phyloP scores from a whole-genome alignment of 2,888 invertebrate genomes.

The Drosophila pegasa region DNA sequence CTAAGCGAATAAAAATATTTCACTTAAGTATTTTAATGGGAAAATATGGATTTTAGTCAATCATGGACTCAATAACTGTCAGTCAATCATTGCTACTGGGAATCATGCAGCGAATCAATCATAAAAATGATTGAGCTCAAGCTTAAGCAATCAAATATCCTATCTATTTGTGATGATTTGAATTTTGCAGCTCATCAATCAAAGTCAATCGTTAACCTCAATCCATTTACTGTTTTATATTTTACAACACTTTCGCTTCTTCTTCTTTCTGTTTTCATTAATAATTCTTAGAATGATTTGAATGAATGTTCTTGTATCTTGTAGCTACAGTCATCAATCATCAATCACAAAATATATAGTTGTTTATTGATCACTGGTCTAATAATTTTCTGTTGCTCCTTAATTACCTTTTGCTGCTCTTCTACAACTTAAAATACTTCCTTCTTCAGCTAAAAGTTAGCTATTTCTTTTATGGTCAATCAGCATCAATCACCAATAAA shows the following conservation, averaged over 20 bases:
- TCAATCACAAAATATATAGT: neutral
- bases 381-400: neutral
- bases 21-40: neutral
- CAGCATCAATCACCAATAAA: neutral
- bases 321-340: neutral
- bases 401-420: no score
- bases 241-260: no score
- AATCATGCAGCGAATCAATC: no score
- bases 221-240: no score
- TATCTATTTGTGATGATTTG: no score
- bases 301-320: no score
- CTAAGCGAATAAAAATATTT: neutral
- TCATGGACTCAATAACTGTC: no score
- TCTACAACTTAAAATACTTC: neutral
- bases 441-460: neutral
- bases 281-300: no score
- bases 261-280: no score
- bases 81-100: no score
- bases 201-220: neutral
- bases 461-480: constrained; percentile 7
- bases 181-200: neutral
- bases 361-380: neutral
- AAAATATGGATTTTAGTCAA: neutral
- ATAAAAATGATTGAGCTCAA: no score
- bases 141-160: no score